phyloP scores from a whole-genome alignment of 2,888 invertebrate species.

The Argyresthia albistria region DNA sequence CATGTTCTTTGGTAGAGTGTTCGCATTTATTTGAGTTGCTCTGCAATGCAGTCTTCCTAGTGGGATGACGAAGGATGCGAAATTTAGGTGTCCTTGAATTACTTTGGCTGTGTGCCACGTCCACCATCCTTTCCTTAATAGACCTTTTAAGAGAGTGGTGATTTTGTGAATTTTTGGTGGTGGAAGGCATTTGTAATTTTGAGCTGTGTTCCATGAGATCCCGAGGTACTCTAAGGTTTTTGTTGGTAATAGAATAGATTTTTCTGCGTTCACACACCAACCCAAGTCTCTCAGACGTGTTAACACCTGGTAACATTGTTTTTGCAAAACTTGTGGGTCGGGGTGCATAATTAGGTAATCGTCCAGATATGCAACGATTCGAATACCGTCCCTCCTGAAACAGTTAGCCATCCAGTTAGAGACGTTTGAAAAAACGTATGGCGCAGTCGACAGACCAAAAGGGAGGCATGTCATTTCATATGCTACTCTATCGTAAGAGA shows the following conservation, averaged over 20 bases:
- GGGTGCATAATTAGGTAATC: slow-evolving; percentile 10
- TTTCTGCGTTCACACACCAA: background rate
- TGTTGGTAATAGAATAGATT: background rate
- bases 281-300: background rate
- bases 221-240: background rate
- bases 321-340: background rate
- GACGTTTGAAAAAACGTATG: slow-evolving; percentile 10
- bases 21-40: background rate
- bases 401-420: slow-evolving; percentile 14
- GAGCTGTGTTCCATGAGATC: slow-evolving; percentile 1
- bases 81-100: too few species aligned
- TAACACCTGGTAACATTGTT: background rate
- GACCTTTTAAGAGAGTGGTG: too few species aligned
- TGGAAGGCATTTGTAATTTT: background rate
- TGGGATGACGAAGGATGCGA: too few species aligned
- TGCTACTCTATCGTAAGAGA: background rate
- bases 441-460: slow-evolving; percentile 2
- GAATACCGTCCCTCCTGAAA: slow-evolving; percentile 10
- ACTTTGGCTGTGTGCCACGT: too few species aligned
- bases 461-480: slow-evolving; percentile 1
- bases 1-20: background rate
- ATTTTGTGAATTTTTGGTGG: background rate
- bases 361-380: slow-evolving; percentile 16
- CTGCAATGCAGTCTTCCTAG: background rate
- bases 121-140: background rate